A percentile compares a stretch with the other conserved stretches of the same genome.
These are phyloP conservation scores for Aphidoletes aphidimyza DNA, from an alignment of 2,888 invertebrate genomes.

Conservation along the genomic window DNA sequence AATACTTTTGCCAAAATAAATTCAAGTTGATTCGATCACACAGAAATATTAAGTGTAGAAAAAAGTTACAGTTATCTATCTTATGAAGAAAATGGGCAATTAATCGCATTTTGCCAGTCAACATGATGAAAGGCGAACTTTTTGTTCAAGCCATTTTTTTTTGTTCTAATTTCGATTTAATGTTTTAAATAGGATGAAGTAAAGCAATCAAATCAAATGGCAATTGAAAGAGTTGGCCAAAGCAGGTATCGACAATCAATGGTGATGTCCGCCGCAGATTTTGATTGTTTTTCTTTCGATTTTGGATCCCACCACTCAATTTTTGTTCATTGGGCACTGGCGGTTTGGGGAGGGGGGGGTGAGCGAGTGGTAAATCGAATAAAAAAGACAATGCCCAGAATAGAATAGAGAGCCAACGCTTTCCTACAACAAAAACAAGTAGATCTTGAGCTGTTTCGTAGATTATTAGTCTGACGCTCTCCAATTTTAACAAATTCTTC, in stretches of 20 bases:
- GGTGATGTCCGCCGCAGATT: too few relatives aligned
- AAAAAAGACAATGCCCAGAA: neutral
- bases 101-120: neutral
- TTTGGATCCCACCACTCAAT: too few relatives aligned
- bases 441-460: slow-evolving; percentile 26
- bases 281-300: too few relatives aligned
- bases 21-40: neutral
- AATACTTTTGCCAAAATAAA: neutral
- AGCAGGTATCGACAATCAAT: too few relatives aligned
- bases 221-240: too few relatives aligned
- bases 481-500: slow-evolving; percentile 31
- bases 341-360: too few relatives aligned
- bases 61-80: neutral
- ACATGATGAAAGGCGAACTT: neutral
- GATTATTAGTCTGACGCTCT: slow-evolving; percentile 34
- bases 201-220: neutral
- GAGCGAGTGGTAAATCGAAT: too few relatives aligned
- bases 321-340: too few relatives aligned
- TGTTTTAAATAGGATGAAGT: neutral
- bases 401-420: neutral
- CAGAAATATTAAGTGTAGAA: neutral
- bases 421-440: neutral
- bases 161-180: neutral
- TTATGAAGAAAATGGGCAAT: neutral
- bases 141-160: neutral